Percentiles rank a stretch among this genome's conserved stretches.
Evolutionary conservation across 2,888 invertebrate genomes (phyloP).

Genomic region (Megaustenia siamemsis): DNA sequence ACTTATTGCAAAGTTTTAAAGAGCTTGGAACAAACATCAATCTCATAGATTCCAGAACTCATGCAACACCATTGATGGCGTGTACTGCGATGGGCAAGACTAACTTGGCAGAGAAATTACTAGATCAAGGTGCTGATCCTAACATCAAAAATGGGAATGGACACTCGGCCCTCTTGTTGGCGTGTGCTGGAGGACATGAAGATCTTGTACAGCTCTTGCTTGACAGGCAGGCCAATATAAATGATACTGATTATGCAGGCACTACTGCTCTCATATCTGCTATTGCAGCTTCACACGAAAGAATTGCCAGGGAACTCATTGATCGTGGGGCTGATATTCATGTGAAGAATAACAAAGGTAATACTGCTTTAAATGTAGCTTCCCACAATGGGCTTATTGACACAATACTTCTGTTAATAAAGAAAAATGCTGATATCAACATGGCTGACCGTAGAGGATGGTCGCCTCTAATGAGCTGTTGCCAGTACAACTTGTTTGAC

Average conservation of each 20-base stretch:
- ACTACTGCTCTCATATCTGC: constrained; percentile 21
- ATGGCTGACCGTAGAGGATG: constrained; percentile 19
- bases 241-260: constrained; percentile 25
- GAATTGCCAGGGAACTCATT: constrained; percentile 15
- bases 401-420: constrained; percentile 10
- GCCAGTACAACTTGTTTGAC: constrained; percentile 29
- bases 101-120: constrained; percentile 6
- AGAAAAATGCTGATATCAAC: constrained; percentile 26
- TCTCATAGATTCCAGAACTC: neutral
- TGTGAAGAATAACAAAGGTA: constrained; percentile 28
- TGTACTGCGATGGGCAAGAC: constrained; percentile 26
- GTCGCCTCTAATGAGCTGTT: constrained; percentile 43
- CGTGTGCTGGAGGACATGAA: constrained; percentile 21
- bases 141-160: constrained; percentile 9
- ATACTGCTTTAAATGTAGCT: constrained; percentile 30
- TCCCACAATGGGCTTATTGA: constrained; percentile 29
- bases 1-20: constrained; percentile 3
- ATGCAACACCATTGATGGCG: constrained; percentile 37
- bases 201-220: constrained; percentile 16
- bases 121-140: neutral
- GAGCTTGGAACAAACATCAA: constrained; percentile 2
- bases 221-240: neutral
- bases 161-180: constrained; percentile 27
- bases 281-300: constrained; percentile 17
- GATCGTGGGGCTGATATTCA: constrained; percentile 36